Percentiles rank a stretch among this genome's conserved stretches.
These are phyloP conservation scores for Sesia bembeciformis DNA, from an alignment of 2,888 invertebrate genomes.

Conservation along the genomic window DNA sequence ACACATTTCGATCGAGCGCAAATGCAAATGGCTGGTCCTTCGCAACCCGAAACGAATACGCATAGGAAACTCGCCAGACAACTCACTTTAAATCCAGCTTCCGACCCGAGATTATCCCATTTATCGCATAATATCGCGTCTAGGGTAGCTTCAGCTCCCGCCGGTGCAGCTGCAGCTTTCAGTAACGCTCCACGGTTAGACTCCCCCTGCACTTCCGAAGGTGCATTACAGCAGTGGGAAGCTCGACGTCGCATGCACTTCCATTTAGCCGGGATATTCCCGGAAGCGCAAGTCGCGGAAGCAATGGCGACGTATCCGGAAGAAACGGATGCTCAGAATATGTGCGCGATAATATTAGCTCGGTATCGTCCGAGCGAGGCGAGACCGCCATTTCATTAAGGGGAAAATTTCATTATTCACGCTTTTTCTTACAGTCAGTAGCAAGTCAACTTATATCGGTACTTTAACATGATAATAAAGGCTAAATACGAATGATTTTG, in stretches of 20 bases:
- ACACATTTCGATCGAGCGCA: conserved; percentile 69
- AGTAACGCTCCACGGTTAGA: conserved; percentile 72
- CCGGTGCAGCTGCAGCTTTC: conserved; percentile 77
- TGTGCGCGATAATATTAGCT: conserved; percentile 89
- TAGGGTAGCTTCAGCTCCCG: conserved; percentile 84
- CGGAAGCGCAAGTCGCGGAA: conserved; percentile 89
- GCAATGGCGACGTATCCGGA: conserved; percentile 92
- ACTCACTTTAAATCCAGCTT: conserved; percentile 85
- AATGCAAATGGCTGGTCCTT: conserved; percentile 38
- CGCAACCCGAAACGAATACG: conserved; percentile 69
- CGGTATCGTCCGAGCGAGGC: conserved; percentile 76
- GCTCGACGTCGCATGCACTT: conserved; percentile 86
- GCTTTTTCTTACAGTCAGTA: background rate
- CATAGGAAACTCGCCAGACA: conserved; percentile 88
- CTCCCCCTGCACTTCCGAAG: conserved; percentile 54
- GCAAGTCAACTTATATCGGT: background rate
- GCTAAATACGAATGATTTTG: no score
- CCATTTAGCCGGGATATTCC: conserved; percentile 93
- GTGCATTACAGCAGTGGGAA: conserved; percentile 74
- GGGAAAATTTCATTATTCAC: background rate
- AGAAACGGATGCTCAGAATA: conserved; percentile 90
- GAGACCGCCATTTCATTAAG: conserved; percentile 13
- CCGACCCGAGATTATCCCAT: conserved; percentile 78
- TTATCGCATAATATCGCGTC: conserved; percentile 72
- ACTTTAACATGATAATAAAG: background rate